Evolutionary conservation across 1,140 invertebrate species (phyloP).

Genomic region (Magallana gigas): DNA sequence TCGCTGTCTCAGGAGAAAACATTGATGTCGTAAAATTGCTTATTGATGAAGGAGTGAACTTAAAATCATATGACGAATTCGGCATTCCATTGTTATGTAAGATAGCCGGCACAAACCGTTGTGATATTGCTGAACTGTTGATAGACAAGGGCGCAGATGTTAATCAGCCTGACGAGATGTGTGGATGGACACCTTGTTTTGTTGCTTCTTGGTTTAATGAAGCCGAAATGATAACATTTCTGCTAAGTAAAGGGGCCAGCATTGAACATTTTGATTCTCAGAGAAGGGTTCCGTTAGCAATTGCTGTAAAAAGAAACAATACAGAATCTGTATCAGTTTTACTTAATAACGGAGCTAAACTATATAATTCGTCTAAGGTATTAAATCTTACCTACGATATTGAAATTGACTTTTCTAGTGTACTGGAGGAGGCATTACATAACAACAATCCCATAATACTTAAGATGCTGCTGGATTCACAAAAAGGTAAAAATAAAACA

Average conservation of each 20-base stretch:
- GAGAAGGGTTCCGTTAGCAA: not conserved
- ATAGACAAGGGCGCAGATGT: not conserved
- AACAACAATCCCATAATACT: too few species aligned
- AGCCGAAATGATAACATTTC: not conserved
- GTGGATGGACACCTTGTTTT: not conserved
- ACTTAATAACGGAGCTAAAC: not conserved
- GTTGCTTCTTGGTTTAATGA: slow-evolving; percentile 3
- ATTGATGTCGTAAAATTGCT: not conserved
- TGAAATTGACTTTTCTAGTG: too few species aligned
- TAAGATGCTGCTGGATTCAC: too few species aligned
- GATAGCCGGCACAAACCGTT: not conserved
- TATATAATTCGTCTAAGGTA: not conserved
- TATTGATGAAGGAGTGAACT: not conserved
- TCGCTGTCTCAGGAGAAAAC: not conserved
- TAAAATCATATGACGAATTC: not conserved
- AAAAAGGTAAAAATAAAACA: too few species aligned
- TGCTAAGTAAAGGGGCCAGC: not conserved
- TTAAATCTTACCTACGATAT: too few species aligned
- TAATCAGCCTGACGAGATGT: not conserved
- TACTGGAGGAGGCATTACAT: too few species aligned
- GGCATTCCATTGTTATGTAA: slow-evolving; percentile 2
- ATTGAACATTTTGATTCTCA: not conserved
- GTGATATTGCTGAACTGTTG: not conserved
- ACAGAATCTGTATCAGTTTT: not conserved
- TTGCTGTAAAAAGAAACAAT: not conserved